These are phyloP conservation scores for Proteles cristata DNA, from an alignment of 2,113 vertebrate species.

Conservation along the genomic window DNA sequence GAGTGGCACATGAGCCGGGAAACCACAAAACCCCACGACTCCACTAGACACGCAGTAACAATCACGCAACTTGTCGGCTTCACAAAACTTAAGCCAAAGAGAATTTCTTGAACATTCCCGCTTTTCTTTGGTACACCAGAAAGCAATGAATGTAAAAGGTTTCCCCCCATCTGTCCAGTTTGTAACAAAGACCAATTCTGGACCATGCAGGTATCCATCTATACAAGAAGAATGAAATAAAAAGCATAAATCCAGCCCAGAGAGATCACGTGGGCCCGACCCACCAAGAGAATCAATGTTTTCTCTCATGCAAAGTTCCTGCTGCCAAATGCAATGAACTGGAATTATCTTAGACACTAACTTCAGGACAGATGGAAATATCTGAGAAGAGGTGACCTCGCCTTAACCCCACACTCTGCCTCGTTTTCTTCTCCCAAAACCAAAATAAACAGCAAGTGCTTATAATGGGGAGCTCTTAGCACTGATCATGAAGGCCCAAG, in stretches of 20 bases:
- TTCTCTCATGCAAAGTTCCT: slow-evolving; percentile 8
- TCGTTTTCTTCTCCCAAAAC: background rate
- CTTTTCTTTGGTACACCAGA: background rate
- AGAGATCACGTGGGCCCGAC: background rate
- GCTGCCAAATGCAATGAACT: background rate
- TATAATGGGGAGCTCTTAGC: background rate
- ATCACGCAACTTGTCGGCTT: background rate
- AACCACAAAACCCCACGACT: background rate
- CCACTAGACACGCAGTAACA: background rate
- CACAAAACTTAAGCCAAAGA: slow-evolving; percentile 7
- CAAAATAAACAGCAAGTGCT: slow-evolving; percentile 13
- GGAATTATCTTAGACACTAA: background rate
- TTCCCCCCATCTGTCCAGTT: background rate
- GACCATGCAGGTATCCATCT: background rate
- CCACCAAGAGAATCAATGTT: background rate
- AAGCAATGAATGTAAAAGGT: background rate
- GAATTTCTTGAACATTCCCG: background rate
- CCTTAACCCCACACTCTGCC: background rate
- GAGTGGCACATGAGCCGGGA: background rate
- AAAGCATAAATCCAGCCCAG: background rate
- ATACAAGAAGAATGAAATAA: background rate
- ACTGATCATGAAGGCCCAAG: background rate
- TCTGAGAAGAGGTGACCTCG: background rate
- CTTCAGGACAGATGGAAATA: background rate
- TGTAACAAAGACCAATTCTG: background rate